Conservation (phyloP, 2,113 vertebrate genomes). For the Phoenicopterus ruber region DNA sequence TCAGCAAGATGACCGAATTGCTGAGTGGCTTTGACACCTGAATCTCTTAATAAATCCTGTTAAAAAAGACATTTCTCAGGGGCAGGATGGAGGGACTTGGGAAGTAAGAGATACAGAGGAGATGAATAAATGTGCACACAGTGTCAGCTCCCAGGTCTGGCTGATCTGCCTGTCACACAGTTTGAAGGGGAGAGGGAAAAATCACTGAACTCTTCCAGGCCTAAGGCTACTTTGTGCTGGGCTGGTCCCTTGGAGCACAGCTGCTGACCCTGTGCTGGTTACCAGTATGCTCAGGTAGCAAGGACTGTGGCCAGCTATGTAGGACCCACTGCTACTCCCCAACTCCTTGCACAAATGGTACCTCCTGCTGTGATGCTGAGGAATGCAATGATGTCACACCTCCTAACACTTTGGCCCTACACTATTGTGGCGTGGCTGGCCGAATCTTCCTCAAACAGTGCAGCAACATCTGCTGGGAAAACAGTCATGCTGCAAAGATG, state of each 20-base stretch:
- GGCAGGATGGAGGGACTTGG: not conserved
- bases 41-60: not conserved
- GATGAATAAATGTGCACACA: not conserved
- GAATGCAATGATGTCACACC: not conserved
- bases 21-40: constrained; percentile 19
- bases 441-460: not conserved
- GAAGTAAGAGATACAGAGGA: not conserved
- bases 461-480: not conserved
- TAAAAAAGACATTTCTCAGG: not conserved
- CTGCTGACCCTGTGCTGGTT: not conserved
- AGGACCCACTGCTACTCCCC: not conserved
- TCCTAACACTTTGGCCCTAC: not conserved
- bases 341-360: not conserved
- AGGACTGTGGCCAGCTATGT: not conserved
- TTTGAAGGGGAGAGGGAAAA: not conserved
- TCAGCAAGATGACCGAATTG: not conserved
- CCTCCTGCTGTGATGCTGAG: not conserved
- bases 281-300: not conserved
- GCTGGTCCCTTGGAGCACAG: not conserved
- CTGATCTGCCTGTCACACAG: not conserved
- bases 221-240: not conserved
- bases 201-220: not conserved
- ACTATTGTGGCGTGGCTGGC: not conserved
- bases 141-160: not conserved
- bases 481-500: not conserved